Evolutionary conservation across 2,888 invertebrate genomes (phyloP), one percentile per base, ranked within the genome.

Genomic region (Agrilus mali): DNA sequence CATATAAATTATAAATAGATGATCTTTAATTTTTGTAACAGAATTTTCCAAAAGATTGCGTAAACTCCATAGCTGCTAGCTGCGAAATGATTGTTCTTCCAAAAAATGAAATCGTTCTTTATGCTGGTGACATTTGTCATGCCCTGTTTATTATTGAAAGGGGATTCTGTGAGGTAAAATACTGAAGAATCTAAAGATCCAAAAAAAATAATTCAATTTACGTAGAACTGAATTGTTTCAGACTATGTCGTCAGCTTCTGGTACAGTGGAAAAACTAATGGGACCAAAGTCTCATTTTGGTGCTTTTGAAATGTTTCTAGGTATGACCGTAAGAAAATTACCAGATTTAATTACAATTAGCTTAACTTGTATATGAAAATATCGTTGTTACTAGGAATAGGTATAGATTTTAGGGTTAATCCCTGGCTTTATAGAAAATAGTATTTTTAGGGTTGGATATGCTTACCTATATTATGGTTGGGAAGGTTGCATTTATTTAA

Each of bases 141-240:
- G 48, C 50, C 7, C 51, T 56, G 52, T 55, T 51, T 41, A 45
- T 56, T 34, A 51, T 56, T 32, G 52, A 53, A 38, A 45, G 48
- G 36, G 56, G 56, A 16, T 55, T 47, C 42, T 55, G 54, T 35
- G 53, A 54, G 47, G 56, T 55, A 47, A 50, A 17, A 7, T 17
- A 3, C 17, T 2, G 20, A 37, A 17, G 17, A 13, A 14, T 32
- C 33, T 15, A 8, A 7, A n/a, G 3, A n/a, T n/a, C n/a, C n/a
- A n/a, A 20, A 4, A 2, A 33, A 6, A 10, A 31, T 4, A 31
- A 14, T 22, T 33, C 22, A 12, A 37, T 22, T 6, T 6, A 31
- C 5, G 12, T 37, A 22, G 34, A 45, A 13, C 27, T 17, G 22
- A 13, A 40, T 38, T 35, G 38, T 13, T 42, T 10, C 27, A 53